Base-by-base conservation (phyloP, 2,888 invertebrate species). In the Lasiommata megera region DNA sequence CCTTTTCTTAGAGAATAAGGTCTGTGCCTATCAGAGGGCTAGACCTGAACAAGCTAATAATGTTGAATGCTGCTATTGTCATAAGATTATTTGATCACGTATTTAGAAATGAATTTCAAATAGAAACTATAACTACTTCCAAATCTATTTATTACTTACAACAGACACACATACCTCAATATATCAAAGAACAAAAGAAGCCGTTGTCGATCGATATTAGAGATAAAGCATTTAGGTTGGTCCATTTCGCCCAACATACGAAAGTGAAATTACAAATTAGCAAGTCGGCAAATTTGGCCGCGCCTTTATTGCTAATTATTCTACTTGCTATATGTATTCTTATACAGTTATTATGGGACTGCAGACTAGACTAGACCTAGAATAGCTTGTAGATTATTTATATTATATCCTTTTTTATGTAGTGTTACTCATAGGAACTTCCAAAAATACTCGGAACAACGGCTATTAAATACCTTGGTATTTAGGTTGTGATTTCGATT, bases 221-320 rank as follows among this genome's bases (percentile, higher is more conserved):
- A 56, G 61, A 68, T 67, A 62, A 62, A 66, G 63, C 61, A 61
- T 61, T 59, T 57, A 18, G 63, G 67, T 67, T 68, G 52, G 54
- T 66, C 62, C 62, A 61, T 58, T 73, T 66, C 67, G 68, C 67
- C 64, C 57, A 60, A 56, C 56, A 60, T 65, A 69, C 62, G 74
- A 77, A 77, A 79, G 69, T 76, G 77, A 80, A 75, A 77, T 79
- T 78, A 74, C 73, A 80, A 75, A 77, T 79, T 77, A 76, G 74
- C 75, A 70, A 67, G 60, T 34, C 37, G 46, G 59, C 48, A 71
- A 71, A 70, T 46, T 70, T 68, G 73, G 67, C 67, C 70, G 65
- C 70, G 55, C 66, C 65, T 66, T 57, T 40, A 56, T 59, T 57
- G 64, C 61, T 70, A 69, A 73, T 72, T 67, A 69, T 63, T 71